phyloP scores from a whole-genome alignment of 2,113 vertebrate species.

The Loxodonta africana region DNA sequence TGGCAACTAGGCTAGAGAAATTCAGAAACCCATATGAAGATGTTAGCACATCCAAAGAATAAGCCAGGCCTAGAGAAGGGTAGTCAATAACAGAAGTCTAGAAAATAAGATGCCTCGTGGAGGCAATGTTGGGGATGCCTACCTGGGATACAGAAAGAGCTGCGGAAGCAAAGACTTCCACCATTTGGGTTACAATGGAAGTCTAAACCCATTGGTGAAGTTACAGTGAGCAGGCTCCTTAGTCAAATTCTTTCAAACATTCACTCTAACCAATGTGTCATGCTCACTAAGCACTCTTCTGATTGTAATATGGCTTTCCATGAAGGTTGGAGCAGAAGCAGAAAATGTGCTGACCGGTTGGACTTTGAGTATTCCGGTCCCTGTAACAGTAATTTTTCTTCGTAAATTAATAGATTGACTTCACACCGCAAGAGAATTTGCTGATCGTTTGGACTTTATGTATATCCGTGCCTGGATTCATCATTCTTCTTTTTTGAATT shows the following conservation, averaged over 20 bases:
- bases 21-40: neutral
- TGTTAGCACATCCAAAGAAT: neutral
- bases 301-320: neutral
- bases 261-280: neutral
- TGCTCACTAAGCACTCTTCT: neutral
- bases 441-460: constrained; percentile 57
- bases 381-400: constrained; percentile 29
- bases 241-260: neutral
- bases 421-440: neutral
- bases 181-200: neutral
- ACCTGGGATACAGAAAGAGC: neutral
- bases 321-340: neutral
- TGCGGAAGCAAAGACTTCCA: neutral
- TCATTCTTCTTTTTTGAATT: constrained; percentile 52
- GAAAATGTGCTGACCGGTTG: constrained; percentile 33
- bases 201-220: neutral
- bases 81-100: neutral
- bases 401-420: constrained; percentile 59
- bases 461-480: neutral
- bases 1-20: neutral
- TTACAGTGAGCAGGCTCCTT: neutral
- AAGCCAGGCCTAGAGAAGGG: neutral
- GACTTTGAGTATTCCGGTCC: neutral
- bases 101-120: too few species aligned
- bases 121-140: rapidly evolving